Evolutionary conservation across 2,113 vertebrate genomes (phyloP).

Genomic region (Alaudala cheleensis): DNA sequence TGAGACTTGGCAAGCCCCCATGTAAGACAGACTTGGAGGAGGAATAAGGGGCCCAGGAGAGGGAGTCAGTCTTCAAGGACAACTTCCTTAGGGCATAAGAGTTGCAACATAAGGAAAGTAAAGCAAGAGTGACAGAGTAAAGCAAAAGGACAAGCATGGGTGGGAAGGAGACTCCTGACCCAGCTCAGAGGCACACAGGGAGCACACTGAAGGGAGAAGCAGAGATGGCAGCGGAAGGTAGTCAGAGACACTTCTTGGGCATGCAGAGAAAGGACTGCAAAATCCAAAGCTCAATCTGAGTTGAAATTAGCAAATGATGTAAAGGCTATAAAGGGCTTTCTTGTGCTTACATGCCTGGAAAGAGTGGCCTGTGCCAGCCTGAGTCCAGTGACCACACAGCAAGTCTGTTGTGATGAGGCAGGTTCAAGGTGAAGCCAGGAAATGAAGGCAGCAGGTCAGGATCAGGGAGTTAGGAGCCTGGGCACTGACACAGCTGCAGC

Average conservation of each 20-base stretch:
- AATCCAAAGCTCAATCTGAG: not conserved
- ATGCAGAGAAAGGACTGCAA: not conserved
- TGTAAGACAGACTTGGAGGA: not conserved
- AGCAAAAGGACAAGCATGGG: not conserved
- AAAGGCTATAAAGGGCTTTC: not conserved
- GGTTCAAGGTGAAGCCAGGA: not conserved
- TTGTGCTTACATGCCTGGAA: not conserved
- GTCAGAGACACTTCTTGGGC: not conserved
- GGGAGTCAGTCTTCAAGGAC: not conserved
- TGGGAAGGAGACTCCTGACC: not conserved
- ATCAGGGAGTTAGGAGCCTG: not conserved
- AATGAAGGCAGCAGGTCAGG: not conserved
- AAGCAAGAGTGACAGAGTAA: not conserved
- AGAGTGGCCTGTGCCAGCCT: not conserved
- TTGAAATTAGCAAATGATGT: not conserved
- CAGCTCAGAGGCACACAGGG: not conserved
- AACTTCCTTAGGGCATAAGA: not conserved
- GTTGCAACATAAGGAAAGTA: not conserved
- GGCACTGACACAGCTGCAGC: not conserved
- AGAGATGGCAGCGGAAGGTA: not conserved
- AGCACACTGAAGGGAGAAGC: not conserved
- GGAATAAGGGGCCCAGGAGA: not conserved
- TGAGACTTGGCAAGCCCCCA: not conserved
- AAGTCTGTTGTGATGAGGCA: not conserved
- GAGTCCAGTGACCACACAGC: not conserved